Evolutionary conservation across 35 echinoderm and acorn worm genomes (phyloP), one percentile per base, ranked within the genome.

Genomic region (Nesometra sesokonis): DNA sequence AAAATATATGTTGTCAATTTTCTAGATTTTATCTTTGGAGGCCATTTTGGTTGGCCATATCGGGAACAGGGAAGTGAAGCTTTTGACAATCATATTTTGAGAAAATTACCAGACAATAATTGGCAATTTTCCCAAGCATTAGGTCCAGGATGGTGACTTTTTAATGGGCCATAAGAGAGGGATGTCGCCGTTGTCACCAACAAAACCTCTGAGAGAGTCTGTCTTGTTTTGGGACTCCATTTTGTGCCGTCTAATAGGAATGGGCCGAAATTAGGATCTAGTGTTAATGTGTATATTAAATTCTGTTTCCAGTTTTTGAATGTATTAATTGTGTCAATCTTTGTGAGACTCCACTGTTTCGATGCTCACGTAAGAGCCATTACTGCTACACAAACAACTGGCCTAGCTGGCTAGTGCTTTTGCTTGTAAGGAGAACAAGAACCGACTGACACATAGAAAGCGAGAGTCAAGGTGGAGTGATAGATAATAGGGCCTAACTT

Each of bases 41-140:
- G n/a, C n/a, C n/a, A n/a, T n/a, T n/a, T n/a, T n/a, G n/a, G 34
- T 34, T 35, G 31, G 80, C 80, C 80, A 81, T 30, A 81, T 81
- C 5, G 9, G 31, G 32, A 15, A 31, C 34, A 81, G 15, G 80
- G 80, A 81, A 33, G 80, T 81, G 17, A 32, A 81, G 32, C 34
- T 81, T 34, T 81, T 81, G 21, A 81, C 80, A 81, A 81, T 81
- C 0, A 32, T 81, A 34, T 34, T 81, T 17, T 32, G 80, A 35
- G 80, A n/a, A 31, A 33, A 81, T 81, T 5, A 81, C 80, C 31
- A 32, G 80, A 35, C 80, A 81, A 34, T n/a, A n/a, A n/a, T n/a
- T n/a, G n/a, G n/a, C n/a, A n/a, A n/a, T n/a, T n/a, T n/a, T n/a
- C n/a, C n/a, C 80, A 17, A 81, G 34, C 80, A 81, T 81, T 32